Percentiles rank a stretch among this genome's conserved stretches.
Evolutionary conservation across 2,888 invertebrate species (phyloP).

Genomic region (Nudaria mundana): DNA sequence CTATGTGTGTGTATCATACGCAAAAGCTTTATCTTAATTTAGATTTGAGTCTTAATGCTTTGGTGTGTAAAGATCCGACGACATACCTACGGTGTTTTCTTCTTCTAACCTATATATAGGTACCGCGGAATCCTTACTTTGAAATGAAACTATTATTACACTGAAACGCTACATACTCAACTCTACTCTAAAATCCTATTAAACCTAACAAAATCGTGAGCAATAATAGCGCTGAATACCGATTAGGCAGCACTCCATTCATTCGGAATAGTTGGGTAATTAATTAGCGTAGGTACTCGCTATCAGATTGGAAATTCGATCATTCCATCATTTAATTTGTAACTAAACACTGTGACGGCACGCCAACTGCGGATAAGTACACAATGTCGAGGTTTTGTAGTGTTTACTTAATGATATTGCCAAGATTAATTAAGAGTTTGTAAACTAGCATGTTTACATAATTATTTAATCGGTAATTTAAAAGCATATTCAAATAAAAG

Average conservation of each 20-base stretch:
- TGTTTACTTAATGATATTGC: conserved; percentile 6
- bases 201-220: conserved; percentile 5
- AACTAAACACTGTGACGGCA: conserved; percentile 13
- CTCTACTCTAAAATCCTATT: background rate
- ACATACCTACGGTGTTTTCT: too few species aligned
- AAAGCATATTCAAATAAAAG: too few species aligned
- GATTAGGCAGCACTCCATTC: conserved; percentile 18
- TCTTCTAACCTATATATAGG: too few species aligned
- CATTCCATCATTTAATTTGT: conserved; percentile 16
- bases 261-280: conserved; percentile 32
- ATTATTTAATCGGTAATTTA: too few species aligned
- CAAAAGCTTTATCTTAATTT: too few species aligned
- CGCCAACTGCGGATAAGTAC: background rate
- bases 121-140: too few species aligned
- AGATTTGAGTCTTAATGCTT: too few species aligned
- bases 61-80: too few species aligned
- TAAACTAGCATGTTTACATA: conserved; percentile 6
- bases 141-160: too few species aligned
- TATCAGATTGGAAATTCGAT: conserved; percentile 13
- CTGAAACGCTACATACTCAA: background rate
- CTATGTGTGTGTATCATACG: too few species aligned
- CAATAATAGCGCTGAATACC: conserved; percentile 9
- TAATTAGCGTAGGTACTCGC: conserved; percentile 19
- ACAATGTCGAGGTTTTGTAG: conserved; percentile 11
- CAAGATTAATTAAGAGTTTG: conserved; percentile 14